phyloP scores from a whole-genome alignment of 2,797 vertebrate species.

The Eutrigla gurnardus region DNA sequence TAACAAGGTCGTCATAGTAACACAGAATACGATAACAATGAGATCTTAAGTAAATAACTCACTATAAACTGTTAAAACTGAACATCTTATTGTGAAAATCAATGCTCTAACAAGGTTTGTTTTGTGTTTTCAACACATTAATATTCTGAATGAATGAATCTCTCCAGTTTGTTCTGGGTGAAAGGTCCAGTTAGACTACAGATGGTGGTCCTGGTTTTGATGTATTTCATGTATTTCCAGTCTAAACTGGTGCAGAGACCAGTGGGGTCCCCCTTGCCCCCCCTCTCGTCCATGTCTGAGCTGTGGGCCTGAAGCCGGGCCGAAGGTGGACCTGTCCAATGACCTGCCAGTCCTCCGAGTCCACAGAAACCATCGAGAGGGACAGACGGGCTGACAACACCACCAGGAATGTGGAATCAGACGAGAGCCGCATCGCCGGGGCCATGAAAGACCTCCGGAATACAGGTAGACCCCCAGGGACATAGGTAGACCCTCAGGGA shows the following conservation, averaged over 20 bases:
- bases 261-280: not conserved
- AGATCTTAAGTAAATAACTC: not conserved
- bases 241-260: not conserved
- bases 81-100: too few relatives aligned
- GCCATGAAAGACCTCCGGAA: constrained; percentile 85
- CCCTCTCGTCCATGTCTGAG: constrained; percentile 40
- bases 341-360: constrained; percentile 85
- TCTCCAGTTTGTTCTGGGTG: too few relatives aligned
- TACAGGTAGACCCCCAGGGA: constrained; percentile 58
- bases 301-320: constrained; percentile 47
- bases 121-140: not conserved
- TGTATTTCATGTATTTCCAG: not conserved
- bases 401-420: constrained; percentile 68
- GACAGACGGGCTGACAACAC: constrained; percentile 64
- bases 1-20: not conserved
- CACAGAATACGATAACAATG: not conserved
- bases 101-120: not conserved
- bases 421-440: constrained; percentile 75
- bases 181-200: not conserved
- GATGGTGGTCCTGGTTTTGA: not conserved
- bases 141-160: too few relatives aligned
- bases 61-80: too few relatives aligned
- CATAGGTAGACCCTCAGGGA: too few relatives aligned
- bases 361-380: constrained; percentile 75
- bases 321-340: constrained; percentile 69